Conservation (phyloP, 2,113 vertebrate species). For the Gasterosteus aculeatus region DNA sequence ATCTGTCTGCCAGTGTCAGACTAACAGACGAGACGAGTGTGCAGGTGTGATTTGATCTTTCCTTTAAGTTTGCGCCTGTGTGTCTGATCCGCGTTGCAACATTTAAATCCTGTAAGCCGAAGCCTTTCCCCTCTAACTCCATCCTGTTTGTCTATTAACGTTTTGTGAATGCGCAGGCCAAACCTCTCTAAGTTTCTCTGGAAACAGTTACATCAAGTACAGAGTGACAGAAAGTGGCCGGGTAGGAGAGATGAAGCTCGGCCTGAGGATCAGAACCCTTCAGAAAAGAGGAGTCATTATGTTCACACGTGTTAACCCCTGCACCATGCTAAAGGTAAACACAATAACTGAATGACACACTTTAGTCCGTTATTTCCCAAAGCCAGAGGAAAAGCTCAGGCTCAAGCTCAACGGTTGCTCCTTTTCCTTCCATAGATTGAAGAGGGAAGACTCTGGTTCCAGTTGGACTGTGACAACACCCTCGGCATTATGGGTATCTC, state of each 20-base stretch:
- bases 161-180: slow-evolving; percentile 81
- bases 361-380: not conserved
- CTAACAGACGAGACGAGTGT: slow-evolving; percentile 89
- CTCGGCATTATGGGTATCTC: slow-evolving; percentile 94
- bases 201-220: slow-evolving; percentile 98
- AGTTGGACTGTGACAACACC: slow-evolving; percentile 92
- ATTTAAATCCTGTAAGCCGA: not conserved
- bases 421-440: slow-evolving; percentile 82
- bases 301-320: slow-evolving; percentile 93
- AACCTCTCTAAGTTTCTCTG: slow-evolving; percentile 94
- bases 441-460: slow-evolving; percentile 94
- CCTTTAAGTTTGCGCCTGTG: not conserved
- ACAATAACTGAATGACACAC: not conserved
- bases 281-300: slow-evolving; percentile 96
- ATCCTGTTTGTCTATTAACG: not conserved
- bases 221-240: slow-evolving; percentile 87
- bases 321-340: slow-evolving; percentile 93
- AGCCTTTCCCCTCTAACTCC: not conserved
- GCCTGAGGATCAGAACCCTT: slow-evolving; percentile 91
- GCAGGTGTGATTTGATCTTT: slow-evolving; percentile 81
- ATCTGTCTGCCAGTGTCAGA: slow-evolving; percentile 94
- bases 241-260: slow-evolving; percentile 89
- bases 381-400: not conserved
- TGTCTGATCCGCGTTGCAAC: not conserved
- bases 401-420: not conserved